Evolutionary conservation across 2,797 vertebrate species (phyloP).

Genomic region (Danio tinwini): DNA sequence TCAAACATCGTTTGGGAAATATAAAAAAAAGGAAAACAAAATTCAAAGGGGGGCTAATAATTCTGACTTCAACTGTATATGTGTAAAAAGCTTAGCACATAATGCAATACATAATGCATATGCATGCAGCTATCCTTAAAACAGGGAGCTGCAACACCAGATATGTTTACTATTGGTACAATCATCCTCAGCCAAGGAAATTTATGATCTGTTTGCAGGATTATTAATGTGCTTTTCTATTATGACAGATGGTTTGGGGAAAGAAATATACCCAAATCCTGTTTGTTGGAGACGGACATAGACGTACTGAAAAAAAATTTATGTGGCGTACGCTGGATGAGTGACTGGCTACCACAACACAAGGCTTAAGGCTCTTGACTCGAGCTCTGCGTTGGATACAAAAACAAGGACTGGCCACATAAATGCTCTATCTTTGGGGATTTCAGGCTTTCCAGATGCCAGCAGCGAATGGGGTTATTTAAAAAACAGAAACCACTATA

Average conservation of each 20-base stretch:
- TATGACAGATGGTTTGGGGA: slow-evolving; percentile 31
- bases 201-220: slow-evolving; percentile 36
- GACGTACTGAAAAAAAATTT: slow-evolving; percentile 39
- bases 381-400: slow-evolving; percentile 63
- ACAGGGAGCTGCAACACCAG: not conserved
- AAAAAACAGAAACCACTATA: slow-evolving; percentile 69
- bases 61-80: too few species aligned
- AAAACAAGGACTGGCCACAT: slow-evolving; percentile 68
- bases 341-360: slow-evolving; percentile 71
- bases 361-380: slow-evolving; percentile 65
- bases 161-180: slow-evolving; percentile 24
- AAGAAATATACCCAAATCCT: slow-evolving; percentile 27
- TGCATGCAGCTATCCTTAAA: slow-evolving; percentile 5
- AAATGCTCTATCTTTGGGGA: slow-evolving; percentile 42
- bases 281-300: slow-evolving; percentile 37
- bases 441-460: slow-evolving; percentile 54
- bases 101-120: not conserved
- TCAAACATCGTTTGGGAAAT: too few species aligned
- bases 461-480: slow-evolving; percentile 74
- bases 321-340: slow-evolving; percentile 49
- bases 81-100: too few species aligned
- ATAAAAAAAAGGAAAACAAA: too few species aligned
- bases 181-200: slow-evolving; percentile 22
- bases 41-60: too few species aligned
- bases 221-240: slow-evolving; percentile 35